Percentiles rank a stretch among this genome's conserved stretches.
These are phyloP conservation scores for Manis crassicaudata DNA, from an alignment of 2,797 vertebrate species.

Conservation along the genomic window DNA sequence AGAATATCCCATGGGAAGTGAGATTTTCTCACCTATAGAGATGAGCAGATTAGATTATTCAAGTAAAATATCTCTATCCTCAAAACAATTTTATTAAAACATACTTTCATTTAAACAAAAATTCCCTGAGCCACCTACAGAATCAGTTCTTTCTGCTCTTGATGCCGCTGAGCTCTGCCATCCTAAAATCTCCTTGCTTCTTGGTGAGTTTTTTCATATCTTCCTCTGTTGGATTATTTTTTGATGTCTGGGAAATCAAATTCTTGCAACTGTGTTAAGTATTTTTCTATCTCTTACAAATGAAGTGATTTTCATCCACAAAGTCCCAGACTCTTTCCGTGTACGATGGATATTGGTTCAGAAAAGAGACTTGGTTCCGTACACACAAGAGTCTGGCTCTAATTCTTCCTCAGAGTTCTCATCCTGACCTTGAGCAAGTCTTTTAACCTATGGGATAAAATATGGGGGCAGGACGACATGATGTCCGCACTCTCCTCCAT, in stretches of 20 bases:
- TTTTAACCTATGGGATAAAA: background rate
- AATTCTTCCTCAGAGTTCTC: too few relatives aligned
- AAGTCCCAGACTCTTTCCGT: background rate
- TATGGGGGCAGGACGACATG: background rate
- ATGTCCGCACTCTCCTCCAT: background rate
- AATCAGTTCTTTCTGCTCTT: background rate
- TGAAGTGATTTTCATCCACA: background rate
- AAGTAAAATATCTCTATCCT: background rate
- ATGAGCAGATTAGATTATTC: background rate
- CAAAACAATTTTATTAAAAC: background rate
- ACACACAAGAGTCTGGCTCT: background rate
- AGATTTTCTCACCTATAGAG: background rate
- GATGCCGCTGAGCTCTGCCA: background rate
- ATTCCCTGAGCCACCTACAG: background rate
- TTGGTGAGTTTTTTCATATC: background rate
- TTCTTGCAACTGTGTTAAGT: background rate
- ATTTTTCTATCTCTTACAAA: background rate
- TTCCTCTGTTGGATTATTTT: background rate
- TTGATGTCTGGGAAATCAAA: background rate
- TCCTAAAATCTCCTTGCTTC: background rate
- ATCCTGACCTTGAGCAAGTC: background rate
- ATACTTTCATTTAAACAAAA: background rate
- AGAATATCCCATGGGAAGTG: background rate
- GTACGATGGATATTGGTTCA: background rate
- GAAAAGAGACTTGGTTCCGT: background rate